A percentile compares a stretch with the other conserved stretches of the same genome.
These are phyloP conservation scores for Brotogeris chrysoptera DNA, from an alignment of 2,797 vertebrate species.

Conservation along the genomic window DNA sequence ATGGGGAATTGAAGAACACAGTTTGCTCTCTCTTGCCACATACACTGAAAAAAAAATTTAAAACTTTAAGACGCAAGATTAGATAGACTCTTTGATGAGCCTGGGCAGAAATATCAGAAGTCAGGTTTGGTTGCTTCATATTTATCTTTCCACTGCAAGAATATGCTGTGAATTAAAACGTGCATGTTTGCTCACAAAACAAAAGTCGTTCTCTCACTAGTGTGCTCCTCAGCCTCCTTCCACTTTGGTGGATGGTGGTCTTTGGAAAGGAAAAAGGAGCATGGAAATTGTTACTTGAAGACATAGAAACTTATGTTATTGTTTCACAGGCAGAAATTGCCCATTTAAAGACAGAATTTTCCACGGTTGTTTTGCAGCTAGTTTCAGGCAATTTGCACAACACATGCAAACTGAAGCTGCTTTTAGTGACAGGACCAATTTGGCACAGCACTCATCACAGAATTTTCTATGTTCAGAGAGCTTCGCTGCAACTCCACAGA, in stretches of 20 bases:
- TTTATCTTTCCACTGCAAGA: neutral
- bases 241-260: neutral
- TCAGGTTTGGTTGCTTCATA: neutral
- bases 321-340: neutral
- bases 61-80: neutral
- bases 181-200: neutral
- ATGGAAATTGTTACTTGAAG: neutral
- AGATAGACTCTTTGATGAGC: neutral
- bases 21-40: neutral
- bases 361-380: neutral
- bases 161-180: neutral
- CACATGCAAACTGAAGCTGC: neutral
- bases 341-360: neutral
- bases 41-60: neutral
- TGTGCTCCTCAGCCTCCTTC: neutral
- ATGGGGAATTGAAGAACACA: neutral
- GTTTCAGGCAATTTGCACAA: neutral
- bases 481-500: neutral
- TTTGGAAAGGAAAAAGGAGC: neutral
- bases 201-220: neutral
- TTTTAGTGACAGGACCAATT: neutral
- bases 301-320: neutral
- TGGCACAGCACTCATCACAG: neutral
- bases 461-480: neutral
- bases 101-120: neutral